Evolutionary conservation across 2,888 invertebrate species (phyloP), one percentile per base, ranked within the genome.

Genomic region (Limnephilus rhombicus): DNA sequence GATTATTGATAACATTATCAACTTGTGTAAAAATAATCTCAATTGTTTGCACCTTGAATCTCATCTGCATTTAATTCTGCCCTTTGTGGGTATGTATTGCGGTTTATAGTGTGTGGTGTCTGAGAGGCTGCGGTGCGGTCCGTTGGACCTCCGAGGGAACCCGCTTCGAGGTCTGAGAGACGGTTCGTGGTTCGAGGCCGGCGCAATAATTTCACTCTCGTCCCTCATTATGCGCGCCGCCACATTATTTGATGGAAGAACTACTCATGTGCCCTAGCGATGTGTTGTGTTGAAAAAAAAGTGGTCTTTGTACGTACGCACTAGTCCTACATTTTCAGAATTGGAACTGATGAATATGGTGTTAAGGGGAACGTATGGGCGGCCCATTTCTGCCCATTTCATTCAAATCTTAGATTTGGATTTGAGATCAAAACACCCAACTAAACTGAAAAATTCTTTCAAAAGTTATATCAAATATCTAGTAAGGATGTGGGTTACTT

Each of bases 141-240:
- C 68, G 24, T 24, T 68, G n/a, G 68, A 68, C 68, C 68, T 18
- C 53, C 85, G n/a, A 85, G 41, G 83, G 37, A 34, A 83, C 83
- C 83, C 37, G 37, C 83, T 85, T 37, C 24, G 34, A 85, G 86
- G 41, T 85, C 85, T 3, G 34, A 85, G 53, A 45, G 86, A 49
- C 86, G 49, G 85, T 41, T 86, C 53, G 37, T 45, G 86, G 86
- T 86, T 86, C 86, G 86, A 53, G 86, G 86, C 31, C 86, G 86
- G n/a, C 31, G 53, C 53, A 86, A 49, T 86, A 86, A 86, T 86
- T 86, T 86, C 86, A n/a, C n/a, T 49, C 45, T 45, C 13, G 45
- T 34, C 31, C 82, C 82, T 31, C 82, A 82, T 82, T 31, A 82
- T 34, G 82, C 29, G 34, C 68, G 34, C 82, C 31, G 34, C 9